These are phyloP conservation scores for Bombus fervidus DNA, from an alignment of 1,140 invertebrate genomes.

Conservation along the genomic window DNA sequence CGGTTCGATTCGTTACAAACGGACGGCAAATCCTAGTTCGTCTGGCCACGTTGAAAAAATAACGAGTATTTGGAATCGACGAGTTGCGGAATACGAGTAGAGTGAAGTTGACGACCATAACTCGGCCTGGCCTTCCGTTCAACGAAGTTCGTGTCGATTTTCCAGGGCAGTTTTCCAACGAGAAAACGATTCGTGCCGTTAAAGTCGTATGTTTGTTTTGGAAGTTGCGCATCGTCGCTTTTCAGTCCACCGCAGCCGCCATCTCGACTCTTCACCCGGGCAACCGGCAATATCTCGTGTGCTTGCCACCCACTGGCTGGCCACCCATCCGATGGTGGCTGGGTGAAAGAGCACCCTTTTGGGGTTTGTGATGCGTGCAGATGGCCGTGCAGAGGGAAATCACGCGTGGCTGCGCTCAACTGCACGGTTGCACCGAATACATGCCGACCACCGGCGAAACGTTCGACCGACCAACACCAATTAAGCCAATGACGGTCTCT, in stretches of 20 bases:
- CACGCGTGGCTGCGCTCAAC: constrained; percentile 78
- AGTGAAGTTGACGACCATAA: constrained; percentile 43
- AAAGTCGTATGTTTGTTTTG: constrained; percentile 70
- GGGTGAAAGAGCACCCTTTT: constrained; percentile 79
- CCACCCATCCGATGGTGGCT: constrained; percentile 46
- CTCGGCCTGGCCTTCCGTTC: constrained; percentile 37
- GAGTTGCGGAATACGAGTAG: constrained; percentile 23
- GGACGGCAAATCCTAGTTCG: background rate
- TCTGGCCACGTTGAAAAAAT: constrained; percentile 21
- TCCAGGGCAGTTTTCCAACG: constrained; percentile 63
- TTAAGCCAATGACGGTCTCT: constrained; percentile 75
- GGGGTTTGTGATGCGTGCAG: constrained; percentile 79
- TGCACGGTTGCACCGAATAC: constrained; percentile 74
- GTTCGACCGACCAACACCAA: constrained; percentile 75
- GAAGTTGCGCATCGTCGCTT: constrained; percentile 61
- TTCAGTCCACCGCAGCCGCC: constrained; percentile 35
- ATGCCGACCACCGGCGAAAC: constrained; percentile 73
- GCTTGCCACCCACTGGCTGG: constrained; percentile 43
- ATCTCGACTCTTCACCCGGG: constrained; percentile 56
- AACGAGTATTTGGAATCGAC: constrained; percentile 27
- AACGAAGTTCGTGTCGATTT: constrained; percentile 53
- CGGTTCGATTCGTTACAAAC: background rate
- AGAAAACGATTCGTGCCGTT: constrained; percentile 63
- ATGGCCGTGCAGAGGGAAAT: constrained; percentile 78
- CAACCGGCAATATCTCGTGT: constrained; percentile 53